Conservation (phyloP, 2,797 vertebrate genomes). For the Tolypeutes matacus region DNA sequence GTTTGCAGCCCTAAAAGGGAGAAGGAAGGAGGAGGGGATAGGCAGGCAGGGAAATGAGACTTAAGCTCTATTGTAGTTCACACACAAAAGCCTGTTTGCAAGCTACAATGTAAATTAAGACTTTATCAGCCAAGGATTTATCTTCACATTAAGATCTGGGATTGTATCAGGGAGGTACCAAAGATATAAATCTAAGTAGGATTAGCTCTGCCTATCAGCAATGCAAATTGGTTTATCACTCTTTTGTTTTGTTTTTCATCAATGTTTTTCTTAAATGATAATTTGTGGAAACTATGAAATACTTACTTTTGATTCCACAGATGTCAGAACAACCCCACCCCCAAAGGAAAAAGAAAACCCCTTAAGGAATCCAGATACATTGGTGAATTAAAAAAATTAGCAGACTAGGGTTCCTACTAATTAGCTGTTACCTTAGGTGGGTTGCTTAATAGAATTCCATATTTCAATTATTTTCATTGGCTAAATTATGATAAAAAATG, state of each 20-base stretch:
- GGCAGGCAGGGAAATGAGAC: not conserved
- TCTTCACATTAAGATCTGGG: constrained; percentile 46
- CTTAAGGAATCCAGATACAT: constrained; percentile 3
- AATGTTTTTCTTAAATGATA: constrained; percentile 38
- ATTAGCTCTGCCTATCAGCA: not conserved
- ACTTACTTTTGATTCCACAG: constrained; percentile 50
- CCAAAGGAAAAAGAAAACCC: not conserved
- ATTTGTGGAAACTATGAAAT: constrained; percentile 22
- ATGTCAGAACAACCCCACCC: not conserved
- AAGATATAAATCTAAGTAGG: constrained; percentile 24
- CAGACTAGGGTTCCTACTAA: constrained; percentile 13
- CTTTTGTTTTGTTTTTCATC: constrained; percentile 9
- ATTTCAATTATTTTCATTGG: not conserved
- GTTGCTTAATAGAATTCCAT: constrained; percentile 26
- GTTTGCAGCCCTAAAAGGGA: not conserved
- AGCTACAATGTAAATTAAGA: constrained; percentile 58
- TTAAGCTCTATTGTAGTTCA: constrained; percentile 48
- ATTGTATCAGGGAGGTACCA: constrained; percentile 27
- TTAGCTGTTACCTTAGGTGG: constrained; percentile 5
- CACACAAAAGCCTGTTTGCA: constrained; percentile 55
- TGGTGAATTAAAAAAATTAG: constrained; percentile 62
- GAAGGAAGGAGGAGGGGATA: not conserved
- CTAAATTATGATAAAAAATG: constrained; percentile 35
- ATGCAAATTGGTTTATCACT: constrained; percentile 45
- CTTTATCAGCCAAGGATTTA: constrained; percentile 64